phyloP scores from a whole-genome alignment of 2,113 vertebrate species.

The Hoplias malabaricus region DNA sequence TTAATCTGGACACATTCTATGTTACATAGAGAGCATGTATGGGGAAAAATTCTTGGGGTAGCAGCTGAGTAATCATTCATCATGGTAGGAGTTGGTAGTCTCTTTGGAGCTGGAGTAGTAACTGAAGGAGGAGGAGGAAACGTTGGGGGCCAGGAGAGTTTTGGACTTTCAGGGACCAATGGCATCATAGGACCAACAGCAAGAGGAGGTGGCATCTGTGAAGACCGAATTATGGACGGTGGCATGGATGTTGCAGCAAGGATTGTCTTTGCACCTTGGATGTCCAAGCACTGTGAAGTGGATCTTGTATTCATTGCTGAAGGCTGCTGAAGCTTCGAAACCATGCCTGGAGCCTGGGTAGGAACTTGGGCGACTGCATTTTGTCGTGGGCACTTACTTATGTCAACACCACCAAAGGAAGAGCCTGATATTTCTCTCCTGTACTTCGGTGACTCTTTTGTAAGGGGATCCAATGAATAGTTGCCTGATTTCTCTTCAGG shows the following conservation, averaged over 20 bases:
- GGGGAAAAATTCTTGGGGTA: slow-evolving; percentile 88
- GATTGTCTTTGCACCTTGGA: slow-evolving; percentile 40
- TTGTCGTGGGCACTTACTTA: slow-evolving; percentile 23
- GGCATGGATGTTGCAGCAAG: slow-evolving; percentile 11
- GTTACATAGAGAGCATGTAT: slow-evolving; percentile 97
- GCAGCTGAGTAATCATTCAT: slow-evolving; percentile 92
- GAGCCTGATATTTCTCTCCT: slow-evolving; percentile 35
- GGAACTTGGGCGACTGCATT: slow-evolving; percentile 31
- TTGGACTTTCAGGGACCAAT: slow-evolving; percentile 52
- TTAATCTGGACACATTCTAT: slow-evolving; percentile 88
- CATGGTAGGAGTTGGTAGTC: slow-evolving; percentile 83
- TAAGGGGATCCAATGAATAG: slow-evolving; percentile 59
- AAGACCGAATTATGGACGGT: slow-evolving; percentile 1
- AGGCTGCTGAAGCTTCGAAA: slow-evolving; percentile 48
- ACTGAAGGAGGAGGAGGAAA: slow-evolving; percentile 62
- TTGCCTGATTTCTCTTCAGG: slow-evolving; percentile 70
- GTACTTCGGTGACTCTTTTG: slow-evolving; percentile 62
- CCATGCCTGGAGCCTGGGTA: slow-evolving; percentile 40
- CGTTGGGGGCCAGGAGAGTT: slow-evolving; percentile 73
- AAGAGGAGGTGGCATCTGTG: slow-evolving; percentile 24
- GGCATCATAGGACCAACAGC: slow-evolving; percentile 52
- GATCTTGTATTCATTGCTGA: slow-evolving; percentile 30
- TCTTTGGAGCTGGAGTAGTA: slow-evolving; percentile 69
- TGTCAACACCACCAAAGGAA: slow-evolving; percentile 26
- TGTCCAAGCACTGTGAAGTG: slow-evolving; percentile 17